phyloP scores from a whole-genome alignment of 2,797 vertebrate genomes.

The Propithecus perrieri region DNA sequence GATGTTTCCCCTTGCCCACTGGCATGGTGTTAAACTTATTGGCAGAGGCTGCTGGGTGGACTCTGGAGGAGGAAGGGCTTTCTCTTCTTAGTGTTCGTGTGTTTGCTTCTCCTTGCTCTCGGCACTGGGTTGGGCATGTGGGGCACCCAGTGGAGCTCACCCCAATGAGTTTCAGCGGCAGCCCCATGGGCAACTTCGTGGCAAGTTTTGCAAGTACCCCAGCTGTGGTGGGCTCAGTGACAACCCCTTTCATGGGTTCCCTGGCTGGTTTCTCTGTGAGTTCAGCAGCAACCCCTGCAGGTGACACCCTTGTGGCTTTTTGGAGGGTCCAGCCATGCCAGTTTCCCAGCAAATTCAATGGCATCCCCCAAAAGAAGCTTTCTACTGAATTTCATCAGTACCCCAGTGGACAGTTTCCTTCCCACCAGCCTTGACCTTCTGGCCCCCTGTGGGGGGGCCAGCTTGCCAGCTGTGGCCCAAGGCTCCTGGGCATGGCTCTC shows the following conservation, averaged over 20 bases:
- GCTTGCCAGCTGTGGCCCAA: background rate
- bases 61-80: background rate
- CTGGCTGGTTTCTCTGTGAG: background rate
- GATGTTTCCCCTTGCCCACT: too few species aligned
- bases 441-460: background rate
- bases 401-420: background rate
- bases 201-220: background rate
- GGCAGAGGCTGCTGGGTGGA: background rate
- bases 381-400: background rate
- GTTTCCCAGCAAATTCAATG: background rate
- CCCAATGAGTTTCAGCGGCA: background rate
- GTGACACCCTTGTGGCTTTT: constrained; percentile 27
- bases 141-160: background rate
- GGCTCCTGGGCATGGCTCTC: background rate
- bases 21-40: background rate
- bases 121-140: background rate
- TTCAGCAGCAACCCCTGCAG: background rate
- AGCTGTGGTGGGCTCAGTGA: background rate
- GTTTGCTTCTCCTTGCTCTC: background rate
- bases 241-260: background rate
- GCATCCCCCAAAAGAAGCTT: background rate
- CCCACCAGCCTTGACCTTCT: background rate
- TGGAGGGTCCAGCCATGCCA: background rate
- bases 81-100: background rate
- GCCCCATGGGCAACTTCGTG: background rate